A percentile compares a stretch with the other conserved stretches of the same genome.
These are phyloP conservation scores for Pentamera pediparva DNA, from an alignment of 53 echinoderm and acorn worm genomes.

Conservation along the genomic window DNA sequence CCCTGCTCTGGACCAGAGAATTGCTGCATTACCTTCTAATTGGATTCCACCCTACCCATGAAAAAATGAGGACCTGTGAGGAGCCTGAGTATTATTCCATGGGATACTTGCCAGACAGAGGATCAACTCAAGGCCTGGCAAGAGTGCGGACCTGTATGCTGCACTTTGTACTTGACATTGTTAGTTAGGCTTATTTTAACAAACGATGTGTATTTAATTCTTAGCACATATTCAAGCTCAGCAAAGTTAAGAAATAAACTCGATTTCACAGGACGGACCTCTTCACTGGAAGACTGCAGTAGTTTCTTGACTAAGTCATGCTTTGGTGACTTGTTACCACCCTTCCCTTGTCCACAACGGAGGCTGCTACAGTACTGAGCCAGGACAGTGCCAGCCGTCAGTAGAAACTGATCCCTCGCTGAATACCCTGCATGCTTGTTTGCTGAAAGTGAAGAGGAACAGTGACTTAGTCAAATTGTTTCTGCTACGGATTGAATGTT, in stretches of 20 bases:
- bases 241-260: too few species aligned
- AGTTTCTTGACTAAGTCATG: conserved; percentile 1
- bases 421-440: background rate
- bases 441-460: background rate
- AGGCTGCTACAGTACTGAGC: conserved; percentile 5
- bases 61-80: too few species aligned
- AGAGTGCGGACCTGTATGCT: too few species aligned
- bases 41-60: too few species aligned
- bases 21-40: too few species aligned
- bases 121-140: too few species aligned
- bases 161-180: too few species aligned
- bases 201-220: background rate
- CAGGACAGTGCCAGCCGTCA: background rate
- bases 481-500: background rate
- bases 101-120: too few species aligned
- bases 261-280: too few species aligned
- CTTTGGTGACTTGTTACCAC: background rate
- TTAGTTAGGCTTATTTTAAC: too few species aligned
- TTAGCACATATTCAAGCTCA: background rate
- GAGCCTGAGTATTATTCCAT: too few species aligned
- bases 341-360: background rate
- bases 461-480: background rate
- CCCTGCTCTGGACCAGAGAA: too few species aligned
- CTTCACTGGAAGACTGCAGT: conserved; percentile 1
- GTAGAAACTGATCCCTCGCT: conserved; percentile 8